Evolutionary conservation across 2,797 vertebrate genomes (phyloP).

Genomic region (Vultur gryphus): DNA sequence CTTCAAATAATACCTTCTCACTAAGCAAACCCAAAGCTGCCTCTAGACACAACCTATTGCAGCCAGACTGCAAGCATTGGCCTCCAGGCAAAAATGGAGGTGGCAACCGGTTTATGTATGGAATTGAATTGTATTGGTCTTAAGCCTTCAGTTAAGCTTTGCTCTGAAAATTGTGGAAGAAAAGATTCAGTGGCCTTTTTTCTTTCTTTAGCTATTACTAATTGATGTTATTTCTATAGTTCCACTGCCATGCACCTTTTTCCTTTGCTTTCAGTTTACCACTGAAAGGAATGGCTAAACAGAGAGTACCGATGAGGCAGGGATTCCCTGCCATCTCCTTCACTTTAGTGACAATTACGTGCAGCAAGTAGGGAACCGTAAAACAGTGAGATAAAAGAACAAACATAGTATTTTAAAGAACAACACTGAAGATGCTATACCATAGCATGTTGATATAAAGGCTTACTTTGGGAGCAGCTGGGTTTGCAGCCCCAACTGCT

Average conservation of each 20-base stretch:
- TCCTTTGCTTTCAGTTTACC: background rate
- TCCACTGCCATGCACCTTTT: background rate
- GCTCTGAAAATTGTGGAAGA: background rate
- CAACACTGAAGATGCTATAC: background rate
- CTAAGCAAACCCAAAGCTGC: background rate
- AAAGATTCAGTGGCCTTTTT: background rate
- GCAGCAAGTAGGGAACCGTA: background rate
- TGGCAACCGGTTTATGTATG: background rate
- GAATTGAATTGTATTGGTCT: background rate
- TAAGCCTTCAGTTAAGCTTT: background rate
- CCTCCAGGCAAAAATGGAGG: background rate
- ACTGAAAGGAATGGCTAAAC: background rate
- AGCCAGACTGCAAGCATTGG: background rate
- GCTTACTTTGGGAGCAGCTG: background rate
- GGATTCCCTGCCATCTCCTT: background rate
- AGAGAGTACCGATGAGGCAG: background rate
- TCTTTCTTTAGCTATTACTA: background rate
- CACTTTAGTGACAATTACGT: background rate
- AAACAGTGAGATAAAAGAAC: background rate
- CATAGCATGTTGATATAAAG: background rate
- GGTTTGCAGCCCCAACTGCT: background rate
- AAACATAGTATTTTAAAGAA: background rate
- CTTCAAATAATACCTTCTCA: background rate
- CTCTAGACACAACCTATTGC: background rate
- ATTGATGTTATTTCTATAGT: background rate